Evolutionary conservation across 2,888 invertebrate genomes (phyloP), one percentile per base, ranked within the genome.

Genomic region (Lochmaea crataegi): DNA sequence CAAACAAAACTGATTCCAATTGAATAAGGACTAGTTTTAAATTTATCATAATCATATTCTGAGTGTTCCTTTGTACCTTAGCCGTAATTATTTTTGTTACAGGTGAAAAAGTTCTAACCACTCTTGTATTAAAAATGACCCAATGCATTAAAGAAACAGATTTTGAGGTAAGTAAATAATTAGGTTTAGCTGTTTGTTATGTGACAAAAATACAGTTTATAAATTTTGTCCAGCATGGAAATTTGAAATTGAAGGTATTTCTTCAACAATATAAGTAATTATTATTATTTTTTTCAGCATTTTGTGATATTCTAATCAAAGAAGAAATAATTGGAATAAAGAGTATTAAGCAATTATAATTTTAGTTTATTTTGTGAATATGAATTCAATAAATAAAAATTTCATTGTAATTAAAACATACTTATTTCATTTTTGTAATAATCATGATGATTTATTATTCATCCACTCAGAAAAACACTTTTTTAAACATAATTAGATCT

Each of bases 21-120:
- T 32, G 32, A 32, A 7, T 32, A 32, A 2, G 1, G 2, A 7
- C 7, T 32, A 32, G 32, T 32, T 32, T 32, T 32, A 32, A 32
- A 32, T 32, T 3, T 32, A 32, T 32, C 26, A 32, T 7, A 32
- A 32, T 6, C 32, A 32, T 32, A 7, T 7, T 32, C 32, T 32
- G 32, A 45, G 45, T 45, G 12, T 12, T 32, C 6, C 32, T 32
- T 32, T 32, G 32, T 32, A 32, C 32, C 10, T 45, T 53, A 12
- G 41, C 56, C 10, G 14, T 14, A 65, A 3, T n/a, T 26, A 12
- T 53, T n/a, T 16, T 53, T 16, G 14, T 51, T 51, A 18, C 18
- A 53, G 53, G 53, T 53, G 53, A 53, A 53, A 53, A 53, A 18
- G 53, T 53, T 53, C 53, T 53, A 16, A 53, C 16, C 9, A 53